These are phyloP conservation scores for Pampusana beccarii DNA, from an alignment of 2,113 vertebrate genomes.

Conservation along the genomic window DNA sequence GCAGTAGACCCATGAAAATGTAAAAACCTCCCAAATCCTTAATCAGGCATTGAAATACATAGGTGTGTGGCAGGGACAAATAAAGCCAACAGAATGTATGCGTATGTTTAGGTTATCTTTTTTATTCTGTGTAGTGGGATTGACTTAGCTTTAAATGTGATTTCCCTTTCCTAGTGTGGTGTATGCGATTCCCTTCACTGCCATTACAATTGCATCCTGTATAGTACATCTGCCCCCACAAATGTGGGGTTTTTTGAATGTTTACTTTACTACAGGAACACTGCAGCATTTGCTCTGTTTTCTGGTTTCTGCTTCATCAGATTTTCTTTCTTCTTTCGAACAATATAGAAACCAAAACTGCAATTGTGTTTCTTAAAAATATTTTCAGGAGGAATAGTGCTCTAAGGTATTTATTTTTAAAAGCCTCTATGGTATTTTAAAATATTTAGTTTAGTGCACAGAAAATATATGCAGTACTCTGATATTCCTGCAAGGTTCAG, in stretches of 20 bases:
- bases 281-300: neutral
- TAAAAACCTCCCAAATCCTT: neutral
- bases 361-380: neutral
- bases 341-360: neutral
- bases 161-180: neutral
- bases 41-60: neutral
- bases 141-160: neutral
- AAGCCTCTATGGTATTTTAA: conserved; percentile 2
- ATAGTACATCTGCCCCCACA: neutral
- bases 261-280: neutral
- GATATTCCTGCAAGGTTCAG: conserved; percentile 19
- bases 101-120: neutral
- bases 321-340: conserved; percentile 8
- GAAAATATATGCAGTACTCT: conserved; percentile 39
- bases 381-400: neutral
- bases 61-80: neutral
- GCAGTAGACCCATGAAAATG: neutral
- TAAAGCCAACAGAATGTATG: neutral
- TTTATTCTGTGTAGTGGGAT: neutral
- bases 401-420: conserved; percentile 49
- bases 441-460: conserved; percentile 39
- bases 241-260: neutral
- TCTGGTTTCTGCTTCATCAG: neutral
- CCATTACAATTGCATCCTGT: neutral
- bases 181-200: neutral